Percentiles rank a stretch among this genome's conserved stretches.
Conservation (phyloP, 1,140 invertebrate genomes). For the Sycobia sp. region DNA sequence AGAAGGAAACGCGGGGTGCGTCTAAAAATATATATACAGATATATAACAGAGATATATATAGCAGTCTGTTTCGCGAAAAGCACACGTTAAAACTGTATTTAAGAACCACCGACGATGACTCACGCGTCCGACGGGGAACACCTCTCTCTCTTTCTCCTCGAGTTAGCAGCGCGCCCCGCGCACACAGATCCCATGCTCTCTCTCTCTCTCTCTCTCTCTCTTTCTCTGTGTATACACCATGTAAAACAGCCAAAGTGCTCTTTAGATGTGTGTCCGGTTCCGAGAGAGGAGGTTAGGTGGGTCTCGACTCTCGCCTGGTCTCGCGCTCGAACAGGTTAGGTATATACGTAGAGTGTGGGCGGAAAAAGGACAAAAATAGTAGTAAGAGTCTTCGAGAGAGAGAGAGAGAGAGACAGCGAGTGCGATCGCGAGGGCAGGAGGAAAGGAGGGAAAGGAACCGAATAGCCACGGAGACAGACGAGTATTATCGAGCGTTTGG, state of each 20-base stretch:
- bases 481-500: too few relatives aligned
- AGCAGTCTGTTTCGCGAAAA: conserved; percentile 23
- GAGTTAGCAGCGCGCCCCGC: conserved; percentile 16
- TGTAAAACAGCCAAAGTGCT: too few relatives aligned
- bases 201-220: not conserved
- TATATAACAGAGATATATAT: too few relatives aligned
- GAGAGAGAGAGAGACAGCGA: too few relatives aligned
- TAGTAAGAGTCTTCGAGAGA: too few relatives aligned
- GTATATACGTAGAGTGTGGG: not conserved
- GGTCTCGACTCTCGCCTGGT: not conserved
- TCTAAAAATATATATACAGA: too few relatives aligned
- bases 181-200: not conserved
- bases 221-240: not conserved
- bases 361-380: not conserved
- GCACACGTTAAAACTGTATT: conserved; percentile 35
- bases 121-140: conserved; percentile 33
- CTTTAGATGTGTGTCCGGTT: too few relatives aligned
- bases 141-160: too few relatives aligned
- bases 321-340: conserved; percentile 15
- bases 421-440: too few relatives aligned
- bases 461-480: not conserved
- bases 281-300: too few relatives aligned
- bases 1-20: too few relatives aligned
- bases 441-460: too few relatives aligned
- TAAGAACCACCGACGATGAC: conserved; percentile 30